These are phyloP conservation scores for Lasiommata megera DNA, from an alignment of 2,888 invertebrate species.

Conservation along the genomic window DNA sequence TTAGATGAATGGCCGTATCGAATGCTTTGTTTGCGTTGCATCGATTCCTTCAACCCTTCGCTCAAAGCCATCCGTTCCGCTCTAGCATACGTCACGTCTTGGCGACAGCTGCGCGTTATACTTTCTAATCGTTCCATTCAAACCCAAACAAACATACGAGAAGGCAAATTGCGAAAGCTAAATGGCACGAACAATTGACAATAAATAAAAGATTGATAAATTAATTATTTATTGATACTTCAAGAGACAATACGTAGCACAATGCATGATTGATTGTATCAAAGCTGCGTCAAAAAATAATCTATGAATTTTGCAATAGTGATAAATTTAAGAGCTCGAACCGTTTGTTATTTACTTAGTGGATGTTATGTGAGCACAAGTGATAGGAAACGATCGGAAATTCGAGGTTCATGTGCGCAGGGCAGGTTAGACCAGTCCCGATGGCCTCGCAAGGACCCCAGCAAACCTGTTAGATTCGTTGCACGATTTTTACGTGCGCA, in stretches of 20 bases:
- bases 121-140: conserved; percentile 77
- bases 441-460: conserved; percentile 80
- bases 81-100: conserved; percentile 71
- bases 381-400: conserved; percentile 75
- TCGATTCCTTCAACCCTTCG: conserved; percentile 71
- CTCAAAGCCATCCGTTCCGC: conserved; percentile 71
- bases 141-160: conserved; percentile 64
- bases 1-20: conserved; percentile 60
- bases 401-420: conserved; percentile 75
- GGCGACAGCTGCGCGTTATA: conserved; percentile 75
- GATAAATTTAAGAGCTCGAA: conserved; percentile 28
- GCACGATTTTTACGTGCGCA: conserved; percentile 82
- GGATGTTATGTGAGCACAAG: conserved; percentile 43
- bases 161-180: conserved; percentile 69
- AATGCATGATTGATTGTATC: conserved; percentile 40
- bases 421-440: conserved; percentile 82
- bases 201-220: conserved; percentile 59
- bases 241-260: conserved; percentile 42
- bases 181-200: conserved; percentile 64
- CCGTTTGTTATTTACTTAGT: conserved; percentile 10
- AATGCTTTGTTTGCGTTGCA: conserved; percentile 70
- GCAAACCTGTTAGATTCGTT: conserved; percentile 82
- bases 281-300: conserved; percentile 25
- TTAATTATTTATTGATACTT: conserved; percentile 64
- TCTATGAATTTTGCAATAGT: conserved; percentile 4